A percentile compares a stretch with the other conserved stretches of the same genome.
These are phyloP conservation scores for Pempheris klunzingeri DNA, from an alignment of 2,797 vertebrate genomes.

Conservation along the genomic window DNA sequence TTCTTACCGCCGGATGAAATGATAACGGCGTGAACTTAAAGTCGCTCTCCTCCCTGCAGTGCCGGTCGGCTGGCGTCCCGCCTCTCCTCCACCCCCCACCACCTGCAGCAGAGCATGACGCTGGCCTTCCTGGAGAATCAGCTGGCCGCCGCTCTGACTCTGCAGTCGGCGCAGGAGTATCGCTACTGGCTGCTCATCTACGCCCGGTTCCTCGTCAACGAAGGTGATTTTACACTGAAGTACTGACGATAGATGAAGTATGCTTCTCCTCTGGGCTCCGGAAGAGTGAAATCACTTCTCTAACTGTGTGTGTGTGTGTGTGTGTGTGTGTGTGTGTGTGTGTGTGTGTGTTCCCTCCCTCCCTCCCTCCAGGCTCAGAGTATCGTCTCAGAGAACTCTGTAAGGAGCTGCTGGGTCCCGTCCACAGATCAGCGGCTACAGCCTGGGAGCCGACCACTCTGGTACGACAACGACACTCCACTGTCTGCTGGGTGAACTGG, in stretches of 20 bases:
- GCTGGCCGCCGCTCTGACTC: conserved; percentile 90
- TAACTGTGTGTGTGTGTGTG: not conserved
- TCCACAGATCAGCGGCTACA: conserved; percentile 92
- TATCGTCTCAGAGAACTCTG: conserved; percentile 95
- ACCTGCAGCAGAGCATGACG: conserved; percentile 95
- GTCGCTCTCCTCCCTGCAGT: conserved; percentile 73
- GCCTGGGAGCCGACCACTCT: conserved; percentile 95
- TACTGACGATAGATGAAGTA: no score
- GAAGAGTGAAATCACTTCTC: not conserved
- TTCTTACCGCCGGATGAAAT: not conserved
- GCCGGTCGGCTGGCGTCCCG: conserved; percentile 95
- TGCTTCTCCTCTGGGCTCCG: no score
- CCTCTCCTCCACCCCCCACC: conserved; percentile 94
- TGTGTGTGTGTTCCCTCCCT: conserved; percentile 18
- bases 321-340: conserved; percentile 6
- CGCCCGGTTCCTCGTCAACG: conserved; percentile 96
- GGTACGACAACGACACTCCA: conserved; percentile 80
- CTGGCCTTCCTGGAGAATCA: conserved; percentile 97
- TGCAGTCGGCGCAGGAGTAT: conserved; percentile 94
- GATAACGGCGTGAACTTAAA: no score
- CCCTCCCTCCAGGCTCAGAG: conserved; percentile 91
- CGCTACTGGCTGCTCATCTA: conserved; percentile 98
- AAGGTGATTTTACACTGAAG: no score
- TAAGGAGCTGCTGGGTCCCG: conserved; percentile 96
- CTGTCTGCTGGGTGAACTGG: not conserved